Evolutionary conservation across 2,113 vertebrate species (phyloP), one percentile per base, ranked within the genome.

Genomic region (Pomatorhinus ruficollis): DNA sequence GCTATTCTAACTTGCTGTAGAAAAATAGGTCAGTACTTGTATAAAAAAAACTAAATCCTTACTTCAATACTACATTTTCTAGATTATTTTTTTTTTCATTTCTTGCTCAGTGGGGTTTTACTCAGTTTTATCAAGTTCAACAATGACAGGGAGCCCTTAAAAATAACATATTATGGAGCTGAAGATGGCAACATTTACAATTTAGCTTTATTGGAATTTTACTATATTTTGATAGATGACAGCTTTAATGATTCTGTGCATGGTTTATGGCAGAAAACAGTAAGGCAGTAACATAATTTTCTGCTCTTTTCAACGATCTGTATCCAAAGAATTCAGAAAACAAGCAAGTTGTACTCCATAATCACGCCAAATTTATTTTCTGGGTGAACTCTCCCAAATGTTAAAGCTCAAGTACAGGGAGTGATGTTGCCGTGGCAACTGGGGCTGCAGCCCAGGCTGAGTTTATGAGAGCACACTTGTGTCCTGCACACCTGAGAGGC

Each of bases 301-400:
- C 79, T 53, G 49, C 63, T n/a, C 78, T 80, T 90, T 80, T 72
- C 64, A 86, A 81, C 3, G 0, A 83, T 75, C 65, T 89, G 44
- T 53, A 92, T 45, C 83, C 60, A 44, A 93, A 87, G 72, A 97
- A 93, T 52, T 93, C 78, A 84, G 81, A 94, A 93, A 96, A 91
- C 71, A 94, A 90, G 78, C 68, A 52, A 91, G 74, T 84, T 84
- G 64, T 74, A 86, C 90, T 85, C 87, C 94, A 92, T 80, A 94
- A 94, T 60, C 95, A 93, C 0, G 47, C 93, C 95, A 92, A 60
- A 95, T 95, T 90, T 94, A 94, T 97, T 97, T 97, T 90, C 91
- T 96, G 92, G 87, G 92, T 91, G 94, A 97, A 96, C 75, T 92
- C 54, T 39, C 40, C 31, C 37, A 12, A 84, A 90, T 93, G 92